Evolutionary conservation across 1,140 invertebrate genomes (phyloP).

Genomic region (Musca vetustissima): DNA sequence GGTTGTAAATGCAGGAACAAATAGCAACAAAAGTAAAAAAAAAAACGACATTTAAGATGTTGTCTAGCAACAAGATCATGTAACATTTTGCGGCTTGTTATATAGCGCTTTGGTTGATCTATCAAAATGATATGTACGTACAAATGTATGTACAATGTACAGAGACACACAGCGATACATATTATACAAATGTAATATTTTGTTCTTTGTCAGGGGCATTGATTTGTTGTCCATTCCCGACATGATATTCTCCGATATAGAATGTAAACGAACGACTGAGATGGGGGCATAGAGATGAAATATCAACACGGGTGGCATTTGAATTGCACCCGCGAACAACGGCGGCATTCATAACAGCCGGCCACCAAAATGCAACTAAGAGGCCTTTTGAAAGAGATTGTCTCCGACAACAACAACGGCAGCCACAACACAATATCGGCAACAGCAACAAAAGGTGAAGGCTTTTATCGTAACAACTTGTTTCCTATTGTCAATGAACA

Average conservation of each 20-base stretch:
- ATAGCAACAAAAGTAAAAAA: neutral
- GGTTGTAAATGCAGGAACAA: constrained; percentile 10
- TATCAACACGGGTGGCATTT: constrained; percentile 21
- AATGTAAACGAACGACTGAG: too few relatives aligned
- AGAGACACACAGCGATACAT: too few relatives aligned
- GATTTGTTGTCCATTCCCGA: too few relatives aligned
- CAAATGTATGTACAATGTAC: too few relatives aligned
- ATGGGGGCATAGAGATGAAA: neutral
- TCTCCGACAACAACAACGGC: neutral
- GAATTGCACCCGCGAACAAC: constrained; percentile 17
- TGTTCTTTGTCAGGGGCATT: too few relatives aligned
- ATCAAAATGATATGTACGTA: too few relatives aligned
- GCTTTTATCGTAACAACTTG: constrained; percentile 19
- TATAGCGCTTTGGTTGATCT: too few relatives aligned
- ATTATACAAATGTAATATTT: too few relatives aligned
- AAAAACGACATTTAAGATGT: constrained; percentile 28
- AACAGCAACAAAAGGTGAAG: neutral
- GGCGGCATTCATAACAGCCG: neutral
- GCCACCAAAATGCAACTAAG: neutral
- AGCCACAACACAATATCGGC: neutral
- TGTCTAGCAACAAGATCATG: neutral
- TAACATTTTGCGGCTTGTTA: neutral
- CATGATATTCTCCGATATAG: too few relatives aligned
- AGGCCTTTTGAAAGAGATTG: too few relatives aligned
- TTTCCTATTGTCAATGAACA: constrained; percentile 9